Evolutionary conservation across 1,140 invertebrate genomes (phyloP).

Genomic region (Drosophila nigrodunni): DNA sequence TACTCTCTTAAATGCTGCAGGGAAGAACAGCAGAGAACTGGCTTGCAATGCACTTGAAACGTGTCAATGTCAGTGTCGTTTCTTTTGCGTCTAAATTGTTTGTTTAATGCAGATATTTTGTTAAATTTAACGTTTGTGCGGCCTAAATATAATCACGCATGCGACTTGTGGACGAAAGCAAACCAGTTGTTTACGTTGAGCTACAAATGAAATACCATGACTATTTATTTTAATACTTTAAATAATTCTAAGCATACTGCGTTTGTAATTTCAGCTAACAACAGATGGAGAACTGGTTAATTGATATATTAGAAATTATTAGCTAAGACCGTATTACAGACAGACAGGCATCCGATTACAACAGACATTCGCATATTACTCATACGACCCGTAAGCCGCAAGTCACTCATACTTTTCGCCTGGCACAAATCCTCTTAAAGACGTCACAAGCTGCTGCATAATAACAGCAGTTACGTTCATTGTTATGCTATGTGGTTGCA

Average conservation of each 20-base stretch:
- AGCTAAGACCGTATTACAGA: not conserved
- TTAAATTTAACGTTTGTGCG: conserved; percentile 6
- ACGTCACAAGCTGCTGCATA: conserved; percentile 42
- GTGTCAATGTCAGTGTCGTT: conserved; percentile 48
- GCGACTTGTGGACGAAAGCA: conserved; percentile 41
- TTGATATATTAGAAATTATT: not conserved
- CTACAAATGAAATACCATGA: not conserved
- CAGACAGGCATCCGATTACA: not conserved
- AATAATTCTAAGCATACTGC: not conserved
- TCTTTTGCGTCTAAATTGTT: not conserved
- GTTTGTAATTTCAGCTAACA: not conserved
- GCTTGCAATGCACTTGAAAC: conserved; percentile 2
- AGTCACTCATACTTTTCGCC: conserved; percentile 1
- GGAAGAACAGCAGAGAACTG: not conserved
- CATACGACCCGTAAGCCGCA: conserved; percentile 11
- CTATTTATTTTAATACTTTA: not conserved
- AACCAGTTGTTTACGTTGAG: not conserved
- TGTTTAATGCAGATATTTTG: conserved; percentile 20
- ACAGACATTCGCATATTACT: conserved; percentile 14
- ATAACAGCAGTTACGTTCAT: conserved; percentile 40
- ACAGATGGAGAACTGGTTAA: not conserved
- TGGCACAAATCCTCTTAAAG: conserved; percentile 57
- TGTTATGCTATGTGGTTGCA: conserved; percentile 13
- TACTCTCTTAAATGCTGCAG: not conserved
- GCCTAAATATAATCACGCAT: conserved; percentile 52